Conservation (phyloP, 2,113 vertebrate species). For the Aythya baeri region DNA sequence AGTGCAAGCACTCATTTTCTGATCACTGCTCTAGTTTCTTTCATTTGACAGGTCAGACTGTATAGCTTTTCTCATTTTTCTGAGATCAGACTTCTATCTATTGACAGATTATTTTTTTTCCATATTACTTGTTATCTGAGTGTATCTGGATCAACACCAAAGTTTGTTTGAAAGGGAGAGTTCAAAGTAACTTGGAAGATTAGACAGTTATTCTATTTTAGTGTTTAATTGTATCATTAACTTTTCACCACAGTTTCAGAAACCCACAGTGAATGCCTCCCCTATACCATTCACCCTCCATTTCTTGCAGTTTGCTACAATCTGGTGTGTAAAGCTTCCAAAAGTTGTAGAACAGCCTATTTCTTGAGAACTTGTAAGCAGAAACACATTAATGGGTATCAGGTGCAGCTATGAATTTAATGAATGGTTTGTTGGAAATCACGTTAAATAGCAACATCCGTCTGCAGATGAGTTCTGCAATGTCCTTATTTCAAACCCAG, state of each 20-base stretch:
- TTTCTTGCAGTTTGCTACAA: background rate
- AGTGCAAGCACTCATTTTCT: background rate
- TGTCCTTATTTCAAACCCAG: conserved; percentile 56
- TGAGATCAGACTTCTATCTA: background rate
- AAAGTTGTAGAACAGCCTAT: conserved; percentile 41
- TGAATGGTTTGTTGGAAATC: conserved; percentile 69
- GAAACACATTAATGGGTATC: conserved; percentile 62
- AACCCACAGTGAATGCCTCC: background rate
- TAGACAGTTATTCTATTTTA: background rate
- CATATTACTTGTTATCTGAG: background rate
- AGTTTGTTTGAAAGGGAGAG: background rate
- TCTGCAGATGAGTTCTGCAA: conserved; percentile 64
- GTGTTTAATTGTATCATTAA: background rate
- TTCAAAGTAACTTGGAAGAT: background rate
- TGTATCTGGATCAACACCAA: background rate
- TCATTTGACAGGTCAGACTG: background rate
- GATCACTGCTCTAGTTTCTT: background rate
- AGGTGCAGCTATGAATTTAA: conserved; percentile 73
- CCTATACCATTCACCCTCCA: background rate
- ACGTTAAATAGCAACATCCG: conserved; percentile 66
- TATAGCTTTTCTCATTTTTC: background rate
- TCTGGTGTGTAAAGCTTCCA: background rate
- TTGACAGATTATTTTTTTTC: background rate
- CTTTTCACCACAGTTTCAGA: background rate
- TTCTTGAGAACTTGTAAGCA: conserved; percentile 50